Evolutionary conservation across 2,797 vertebrate species (phyloP).

Genomic region (Malurus leucopterus): DNA sequence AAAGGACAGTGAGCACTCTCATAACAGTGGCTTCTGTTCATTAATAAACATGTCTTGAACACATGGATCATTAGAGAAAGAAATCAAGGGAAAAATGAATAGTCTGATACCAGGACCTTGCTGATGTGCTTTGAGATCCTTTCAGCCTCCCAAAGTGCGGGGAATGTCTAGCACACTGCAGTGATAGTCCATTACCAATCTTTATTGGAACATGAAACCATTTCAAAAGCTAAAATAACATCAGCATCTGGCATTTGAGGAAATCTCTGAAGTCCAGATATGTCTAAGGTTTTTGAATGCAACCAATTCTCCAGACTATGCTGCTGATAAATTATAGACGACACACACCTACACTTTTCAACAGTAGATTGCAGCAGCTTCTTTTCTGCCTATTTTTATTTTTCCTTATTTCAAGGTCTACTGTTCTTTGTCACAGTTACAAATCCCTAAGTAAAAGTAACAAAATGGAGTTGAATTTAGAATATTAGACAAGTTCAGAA

Average conservation of each 20-base stretch:
- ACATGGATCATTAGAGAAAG: not conserved
- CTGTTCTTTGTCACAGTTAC: not conserved
- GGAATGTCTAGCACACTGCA: not conserved
- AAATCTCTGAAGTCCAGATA: not conserved
- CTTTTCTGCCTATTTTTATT: constrained; percentile 43
- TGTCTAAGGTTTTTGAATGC: not conserved
- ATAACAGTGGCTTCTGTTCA: not conserved
- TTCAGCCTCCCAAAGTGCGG: not conserved
- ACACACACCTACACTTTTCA: not conserved
- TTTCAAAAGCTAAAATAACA: not conserved
- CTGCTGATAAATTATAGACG: not conserved
- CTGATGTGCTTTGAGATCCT: not conserved
- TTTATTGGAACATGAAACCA: not conserved
- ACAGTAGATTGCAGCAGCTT: not conserved
- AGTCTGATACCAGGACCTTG: not conserved
- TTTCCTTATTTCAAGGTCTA: constrained; percentile 33
- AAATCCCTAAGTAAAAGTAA: constrained; percentile 7
- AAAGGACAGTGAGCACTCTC: not conserved
- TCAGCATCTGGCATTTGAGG: not conserved
- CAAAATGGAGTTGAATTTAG: not conserved
- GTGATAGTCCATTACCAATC: not conserved
- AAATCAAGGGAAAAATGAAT: not conserved
- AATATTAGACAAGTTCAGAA: not conserved
- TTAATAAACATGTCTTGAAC: not conserved
- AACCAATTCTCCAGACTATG: not conserved